Percentiles rank a stretch among this genome's conserved stretches.
Conservation (phyloP, 2,797 vertebrate genomes). For the Psittacula echo region DNA sequence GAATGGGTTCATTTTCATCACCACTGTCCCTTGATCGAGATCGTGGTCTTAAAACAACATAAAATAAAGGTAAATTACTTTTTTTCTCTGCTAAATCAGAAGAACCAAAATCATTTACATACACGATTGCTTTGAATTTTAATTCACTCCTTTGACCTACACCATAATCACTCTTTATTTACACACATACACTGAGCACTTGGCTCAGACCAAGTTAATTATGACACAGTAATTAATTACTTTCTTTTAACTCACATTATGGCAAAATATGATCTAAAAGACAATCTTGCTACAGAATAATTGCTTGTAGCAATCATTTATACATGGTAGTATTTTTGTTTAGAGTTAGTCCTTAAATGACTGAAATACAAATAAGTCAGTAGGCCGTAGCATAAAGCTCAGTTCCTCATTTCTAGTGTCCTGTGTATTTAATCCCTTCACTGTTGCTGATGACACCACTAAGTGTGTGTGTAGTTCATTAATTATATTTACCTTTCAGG, state of each 20-base stretch:
- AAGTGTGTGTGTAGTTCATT: background rate
- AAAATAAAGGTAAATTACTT: slow-evolving; percentile 42
- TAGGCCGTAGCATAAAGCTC: background rate
- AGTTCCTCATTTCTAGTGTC: background rate
- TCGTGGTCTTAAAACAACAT: slow-evolving; percentile 85
- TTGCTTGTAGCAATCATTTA: background rate
- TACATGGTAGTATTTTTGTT: background rate
- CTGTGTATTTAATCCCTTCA: background rate
- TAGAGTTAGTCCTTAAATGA: background rate
- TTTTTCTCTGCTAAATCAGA: background rate
- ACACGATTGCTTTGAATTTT: background rate
- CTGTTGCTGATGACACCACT: background rate
- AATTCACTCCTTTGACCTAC: background rate
- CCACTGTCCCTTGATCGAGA: slow-evolving; percentile 96
- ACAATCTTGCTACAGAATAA: background rate
- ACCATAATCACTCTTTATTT: background rate
- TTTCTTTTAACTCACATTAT: background rate
- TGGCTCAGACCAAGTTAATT: background rate
- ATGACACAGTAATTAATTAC: background rate
- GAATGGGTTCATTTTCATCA: slow-evolving; percentile 96
- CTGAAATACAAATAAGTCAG: background rate
- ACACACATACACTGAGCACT: background rate
- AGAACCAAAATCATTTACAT: background rate
- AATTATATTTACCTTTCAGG: background rate
- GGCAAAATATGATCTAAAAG: background rate